Evolutionary conservation across 53 echinoderm and acorn worm species (phyloP).

Genomic region (Arbacia lixula): DNA sequence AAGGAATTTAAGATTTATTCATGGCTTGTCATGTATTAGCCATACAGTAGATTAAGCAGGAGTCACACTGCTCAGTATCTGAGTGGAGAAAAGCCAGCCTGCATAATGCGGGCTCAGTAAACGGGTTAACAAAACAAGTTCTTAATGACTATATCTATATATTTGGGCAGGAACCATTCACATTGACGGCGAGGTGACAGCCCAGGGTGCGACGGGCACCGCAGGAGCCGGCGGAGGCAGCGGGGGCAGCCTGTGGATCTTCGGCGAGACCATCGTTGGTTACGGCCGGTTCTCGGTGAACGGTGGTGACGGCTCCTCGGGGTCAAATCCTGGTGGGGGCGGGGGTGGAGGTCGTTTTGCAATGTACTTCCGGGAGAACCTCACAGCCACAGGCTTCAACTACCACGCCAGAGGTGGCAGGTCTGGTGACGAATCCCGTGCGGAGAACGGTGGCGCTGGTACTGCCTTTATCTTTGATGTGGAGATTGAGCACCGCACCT

Average conservation of each 20-base stretch:
- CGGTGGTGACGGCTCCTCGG: conserved; percentile 70
- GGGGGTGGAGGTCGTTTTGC: conserved; percentile 88
- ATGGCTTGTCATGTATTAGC: too few relatives aligned
- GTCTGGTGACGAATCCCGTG: conserved; percentile 47
- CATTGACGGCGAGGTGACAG: conserved; percentile 88
- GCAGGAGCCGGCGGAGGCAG: conserved; percentile 86
- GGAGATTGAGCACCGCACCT: conserved; percentile 77
- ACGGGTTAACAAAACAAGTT: too few relatives aligned
- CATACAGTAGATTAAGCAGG: too few relatives aligned
- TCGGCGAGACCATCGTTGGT: conserved; percentile 80
- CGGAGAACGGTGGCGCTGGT: conserved; percentile 88
- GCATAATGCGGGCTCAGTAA: too few relatives aligned
- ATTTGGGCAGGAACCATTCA: conserved; percentile 60
- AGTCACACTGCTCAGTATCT: too few relatives aligned
- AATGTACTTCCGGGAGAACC: conserved; percentile 82
- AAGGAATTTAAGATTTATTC: too few relatives aligned
- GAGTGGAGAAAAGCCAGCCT: too few relatives aligned
- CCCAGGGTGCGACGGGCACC: conserved; percentile 68
- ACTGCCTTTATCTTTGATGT: conserved; percentile 90
- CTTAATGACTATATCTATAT: too few relatives aligned
- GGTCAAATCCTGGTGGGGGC: conserved; percentile 65
- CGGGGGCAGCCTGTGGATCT: conserved; percentile 89
- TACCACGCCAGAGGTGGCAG: conserved; percentile 76
- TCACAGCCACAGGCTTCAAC: conserved; percentile 79
- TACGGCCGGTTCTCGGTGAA: conserved; percentile 80